phyloP scores from a whole-genome alignment of 1,140 invertebrate genomes.

The Eriocheir sinensis region DNA sequence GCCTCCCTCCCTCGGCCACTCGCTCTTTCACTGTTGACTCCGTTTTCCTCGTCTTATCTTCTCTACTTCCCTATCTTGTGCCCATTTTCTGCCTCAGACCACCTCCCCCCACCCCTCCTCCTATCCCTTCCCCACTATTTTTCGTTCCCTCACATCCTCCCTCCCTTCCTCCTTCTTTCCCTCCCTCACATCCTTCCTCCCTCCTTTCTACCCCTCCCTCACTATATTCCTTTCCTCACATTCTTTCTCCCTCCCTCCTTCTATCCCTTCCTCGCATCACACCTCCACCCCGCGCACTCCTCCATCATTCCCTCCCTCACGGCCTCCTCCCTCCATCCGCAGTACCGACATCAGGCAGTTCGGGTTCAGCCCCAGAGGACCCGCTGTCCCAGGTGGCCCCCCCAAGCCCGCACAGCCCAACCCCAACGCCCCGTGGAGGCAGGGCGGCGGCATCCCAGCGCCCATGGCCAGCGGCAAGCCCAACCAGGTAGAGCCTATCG shows the following conservation, averaged over 20 bases:
- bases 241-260: not conserved
- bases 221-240: not conserved
- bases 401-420: slow-evolving; percentile 43
- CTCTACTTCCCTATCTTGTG: no score
- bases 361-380: slow-evolving; percentile 73
- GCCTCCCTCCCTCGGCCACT: no score
- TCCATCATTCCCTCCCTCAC: not conserved
- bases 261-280: not conserved
- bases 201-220: not conserved
- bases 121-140: not conserved
- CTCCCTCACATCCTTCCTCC: not conserved
- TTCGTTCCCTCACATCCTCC: not conserved
- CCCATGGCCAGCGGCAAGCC: slow-evolving; percentile 48
- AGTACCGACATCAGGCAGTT: slow-evolving; percentile 79
- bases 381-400: slow-evolving; percentile 37
- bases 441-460: slow-evolving; percentile 53
- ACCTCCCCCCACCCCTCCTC: not conserved
- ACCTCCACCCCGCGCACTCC: not conserved
- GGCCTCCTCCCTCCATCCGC: slow-evolving; percentile 5
- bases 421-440: slow-evolving; percentile 53
- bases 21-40: no score
- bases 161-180: not conserved
- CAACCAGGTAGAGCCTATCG: slow-evolving; percentile 67
- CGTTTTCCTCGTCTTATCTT: no score
- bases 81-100: no score